Percentiles rank a stretch among this genome's conserved stretches.
Evolutionary conservation across 2,113 vertebrate species (phyloP).

Genomic region (Engystomops pustulosus): DNA sequence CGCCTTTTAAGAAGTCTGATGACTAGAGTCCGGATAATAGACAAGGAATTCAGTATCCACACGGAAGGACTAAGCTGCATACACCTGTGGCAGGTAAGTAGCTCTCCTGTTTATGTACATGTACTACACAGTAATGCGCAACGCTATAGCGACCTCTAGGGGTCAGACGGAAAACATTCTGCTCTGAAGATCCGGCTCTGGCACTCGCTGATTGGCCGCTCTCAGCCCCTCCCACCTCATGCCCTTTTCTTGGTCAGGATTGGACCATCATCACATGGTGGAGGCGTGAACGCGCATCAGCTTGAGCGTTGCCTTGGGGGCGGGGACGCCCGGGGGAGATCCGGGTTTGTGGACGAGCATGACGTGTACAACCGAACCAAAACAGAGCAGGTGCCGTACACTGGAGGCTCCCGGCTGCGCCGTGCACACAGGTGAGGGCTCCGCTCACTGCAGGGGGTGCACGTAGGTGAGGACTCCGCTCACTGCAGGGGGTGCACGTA

Average conservation of each 20-base stretch:
- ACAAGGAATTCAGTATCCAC: no score
- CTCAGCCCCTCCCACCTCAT: background rate
- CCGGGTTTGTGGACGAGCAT: constrained; percentile 49
- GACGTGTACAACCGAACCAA: constrained; percentile 52
- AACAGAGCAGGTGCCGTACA: constrained; percentile 34
- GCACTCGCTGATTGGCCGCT: constrained; percentile 26
- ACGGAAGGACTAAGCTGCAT: no score
- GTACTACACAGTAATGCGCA: no score
- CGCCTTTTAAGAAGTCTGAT: no score
- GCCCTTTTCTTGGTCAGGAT: background rate
- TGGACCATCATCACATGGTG: background rate
- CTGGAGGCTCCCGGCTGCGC: constrained; percentile 12
- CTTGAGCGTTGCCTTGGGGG: background rate
- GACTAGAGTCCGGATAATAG: no score
- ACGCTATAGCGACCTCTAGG: background rate
- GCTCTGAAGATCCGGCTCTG: background rate
- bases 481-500: no score
- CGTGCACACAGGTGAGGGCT: constrained; percentile 17
- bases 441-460: background rate
- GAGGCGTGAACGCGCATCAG: background rate
- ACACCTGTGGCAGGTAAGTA: no score
- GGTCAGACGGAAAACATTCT: background rate
- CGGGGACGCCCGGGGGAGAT: constrained; percentile 8
- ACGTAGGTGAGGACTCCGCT: no score
- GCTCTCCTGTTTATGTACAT: no score